Base-by-base conservation (phyloP, 2,113 vertebrate genomes). In the Colius striatus region DNA sequence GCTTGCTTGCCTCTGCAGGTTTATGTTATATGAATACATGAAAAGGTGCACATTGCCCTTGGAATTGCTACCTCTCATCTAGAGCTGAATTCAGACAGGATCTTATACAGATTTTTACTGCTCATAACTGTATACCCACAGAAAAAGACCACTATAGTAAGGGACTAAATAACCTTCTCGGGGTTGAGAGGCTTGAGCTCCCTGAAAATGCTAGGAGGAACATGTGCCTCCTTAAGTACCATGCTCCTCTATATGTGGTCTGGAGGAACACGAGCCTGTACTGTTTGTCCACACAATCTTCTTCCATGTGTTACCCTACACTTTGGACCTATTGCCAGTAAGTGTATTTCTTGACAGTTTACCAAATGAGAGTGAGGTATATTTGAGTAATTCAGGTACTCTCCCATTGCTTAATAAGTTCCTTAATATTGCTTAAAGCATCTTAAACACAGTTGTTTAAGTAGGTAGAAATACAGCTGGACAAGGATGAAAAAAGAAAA, bases 171-270 rank as follows among this genome's bases (percentile, higher is more conserved):
- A 70, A 47, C 2, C 29, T 45, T 16, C 10, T 34, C 13, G 51
- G 20, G 21, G 10, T 4, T 16, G 8, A 61, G n/a, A 58, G 26
- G 13, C 70, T 38, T 73, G n/a, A 68, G 19, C 1, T 82, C 7
- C 18, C 41, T 62, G 84, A 74, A 79, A 67, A 58, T 29, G 8
- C 4, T 2, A 19, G 17, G 15, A 87, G 38, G 25, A 92, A 29
- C 21, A 17, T 11, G 29, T 2, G 45, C 12, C 29, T 84, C 20
- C 30, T 19, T 21, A 32, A 60, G 25, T 10, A 71, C 23, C 2
- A 12, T 5, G 10, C 9, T 70, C 75, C 23, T 53, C 25, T 36
- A 14, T 25, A 65, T 0, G 0, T 16, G 23, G 38, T 16, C n/a
- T 62, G 51, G 29, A 84, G 61, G 27, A 78, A 79, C 1, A 1